Evolutionary conservation across 2,113 vertebrate species (phyloP).

Genomic region (Turnix velox): DNA sequence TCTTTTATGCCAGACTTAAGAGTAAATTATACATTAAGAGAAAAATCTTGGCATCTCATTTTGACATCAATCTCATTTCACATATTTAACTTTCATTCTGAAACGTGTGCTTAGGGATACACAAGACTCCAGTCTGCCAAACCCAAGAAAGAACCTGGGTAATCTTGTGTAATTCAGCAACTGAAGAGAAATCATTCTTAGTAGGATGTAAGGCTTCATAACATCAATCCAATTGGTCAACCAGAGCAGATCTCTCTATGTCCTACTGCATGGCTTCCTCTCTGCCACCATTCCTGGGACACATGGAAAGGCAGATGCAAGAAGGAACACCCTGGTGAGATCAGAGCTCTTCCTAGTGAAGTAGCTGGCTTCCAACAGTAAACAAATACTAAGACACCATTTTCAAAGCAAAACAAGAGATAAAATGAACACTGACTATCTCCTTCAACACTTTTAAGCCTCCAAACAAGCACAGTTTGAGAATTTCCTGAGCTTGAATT

Average conservation of each 20-base stretch:
- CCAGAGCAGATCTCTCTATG: background rate
- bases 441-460: background rate
- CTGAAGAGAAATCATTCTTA: background rate
- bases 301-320: accelerated
- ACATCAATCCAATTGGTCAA: background rate
- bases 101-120: background rate
- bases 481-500: background rate
- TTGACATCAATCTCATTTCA: background rate
- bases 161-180: background rate
- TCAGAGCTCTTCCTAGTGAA: background rate
- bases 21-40: background rate
- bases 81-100: background rate
- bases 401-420: background rate
- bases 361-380: background rate
- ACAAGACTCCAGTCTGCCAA: background rate
- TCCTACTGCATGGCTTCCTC: background rate
- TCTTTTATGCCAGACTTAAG: background rate
- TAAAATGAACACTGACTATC: background rate
- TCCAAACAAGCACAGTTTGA: background rate
- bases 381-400: background rate
- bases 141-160: background rate
- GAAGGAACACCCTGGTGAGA: background rate
- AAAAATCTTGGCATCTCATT: background rate
- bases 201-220: background rate
- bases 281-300: background rate